phyloP scores from a whole-genome alignment of 2,113 vertebrate species.

The Haemorhous mexicanus region DNA sequence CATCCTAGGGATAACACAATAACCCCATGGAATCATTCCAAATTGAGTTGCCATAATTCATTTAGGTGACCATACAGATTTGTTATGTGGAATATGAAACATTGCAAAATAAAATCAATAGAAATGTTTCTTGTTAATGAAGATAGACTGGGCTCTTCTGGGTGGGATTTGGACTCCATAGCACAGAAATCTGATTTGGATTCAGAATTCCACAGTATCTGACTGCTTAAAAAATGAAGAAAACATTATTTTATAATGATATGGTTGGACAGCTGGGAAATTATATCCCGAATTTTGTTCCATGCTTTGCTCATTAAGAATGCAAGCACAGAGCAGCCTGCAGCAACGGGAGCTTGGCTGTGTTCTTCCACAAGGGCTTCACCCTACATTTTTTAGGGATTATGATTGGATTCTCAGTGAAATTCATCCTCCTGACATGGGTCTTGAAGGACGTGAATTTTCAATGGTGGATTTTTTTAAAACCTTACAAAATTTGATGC shows the following conservation, averaged over 20 bases:
- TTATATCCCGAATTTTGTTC: slow-evolving; percentile 67
- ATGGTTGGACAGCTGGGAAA: slow-evolving; percentile 74
- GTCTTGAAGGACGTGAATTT: background rate
- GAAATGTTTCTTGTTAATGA: slow-evolving; percentile 94
- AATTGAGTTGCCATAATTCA: slow-evolving; percentile 88
- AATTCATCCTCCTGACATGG: background rate
- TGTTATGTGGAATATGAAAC: slow-evolving; percentile 90
- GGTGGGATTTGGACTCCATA: slow-evolving; percentile 79
- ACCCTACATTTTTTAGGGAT: background rate
- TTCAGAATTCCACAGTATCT: slow-evolving; percentile 72
- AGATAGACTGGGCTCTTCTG: slow-evolving; percentile 85
- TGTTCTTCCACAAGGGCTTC: slow-evolving; percentile 12
- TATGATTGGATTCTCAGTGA: background rate
- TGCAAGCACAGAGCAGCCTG: background rate
- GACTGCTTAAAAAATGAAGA: slow-evolving; percentile 70
- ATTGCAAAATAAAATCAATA: slow-evolving; percentile 91
- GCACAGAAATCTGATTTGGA: slow-evolving; percentile 82
- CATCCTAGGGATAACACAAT: slow-evolving; percentile 87
- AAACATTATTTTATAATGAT: slow-evolving; percentile 69
- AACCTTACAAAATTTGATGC: background rate
- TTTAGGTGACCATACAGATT: slow-evolving; percentile 89
- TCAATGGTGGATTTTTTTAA: background rate
- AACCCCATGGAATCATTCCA: slow-evolving; percentile 84
- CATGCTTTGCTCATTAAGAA: slow-evolving; percentile 53
- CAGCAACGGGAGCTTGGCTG: background rate